These are phyloP conservation scores for Griposia aprilina DNA, from an alignment of 2,888 invertebrate species.

Conservation along the genomic window DNA sequence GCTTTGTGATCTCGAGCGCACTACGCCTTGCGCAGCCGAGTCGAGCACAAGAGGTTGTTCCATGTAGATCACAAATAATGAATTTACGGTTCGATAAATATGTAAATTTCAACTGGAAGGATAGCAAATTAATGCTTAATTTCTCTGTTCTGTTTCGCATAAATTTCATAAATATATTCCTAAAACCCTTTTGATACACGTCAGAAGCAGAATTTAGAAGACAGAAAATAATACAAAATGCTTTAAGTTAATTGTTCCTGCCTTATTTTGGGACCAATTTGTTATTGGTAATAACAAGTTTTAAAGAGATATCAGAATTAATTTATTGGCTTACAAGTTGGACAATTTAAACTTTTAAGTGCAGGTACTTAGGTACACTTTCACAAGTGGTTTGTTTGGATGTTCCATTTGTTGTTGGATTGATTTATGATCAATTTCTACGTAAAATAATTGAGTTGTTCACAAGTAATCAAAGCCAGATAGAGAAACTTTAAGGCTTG, in stretches of 20 bases:
- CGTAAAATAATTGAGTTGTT: conserved; percentile 52
- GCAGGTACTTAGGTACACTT: conserved; percentile 42
- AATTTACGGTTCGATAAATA: conserved; percentile 84
- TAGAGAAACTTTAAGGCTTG: conserved; percentile 32
- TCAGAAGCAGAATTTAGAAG: conserved; percentile 75
- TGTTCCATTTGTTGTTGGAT: conserved; percentile 51
- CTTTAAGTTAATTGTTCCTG: conserved; percentile 67
- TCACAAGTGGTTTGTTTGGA: conserved; percentile 52
- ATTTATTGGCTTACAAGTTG: conserved; percentile 71
- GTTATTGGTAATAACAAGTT: conserved; percentile 70
- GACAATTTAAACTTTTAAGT: conserved; percentile 65
- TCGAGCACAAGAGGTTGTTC: conserved; percentile 57
- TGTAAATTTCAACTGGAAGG: conserved; percentile 83
- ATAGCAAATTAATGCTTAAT: conserved; percentile 86
- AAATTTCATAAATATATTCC: conserved; percentile 84
- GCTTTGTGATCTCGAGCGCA: conserved; percentile 35
- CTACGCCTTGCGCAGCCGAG: conserved; percentile 37
- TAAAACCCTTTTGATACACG: conserved; percentile 78
- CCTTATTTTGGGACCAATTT: conserved; percentile 69
- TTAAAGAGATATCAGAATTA: conserved; percentile 71
- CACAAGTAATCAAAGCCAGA: conserved; percentile 49
- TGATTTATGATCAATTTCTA: conserved; percentile 62
- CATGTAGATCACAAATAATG: conserved; percentile 79
- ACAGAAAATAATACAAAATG: conserved; percentile 75
- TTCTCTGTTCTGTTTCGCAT: conserved; percentile 84